Evolutionary conservation across 2,888 invertebrate genomes (phyloP).

Genomic region (Orthonychiurus folsomi): DNA sequence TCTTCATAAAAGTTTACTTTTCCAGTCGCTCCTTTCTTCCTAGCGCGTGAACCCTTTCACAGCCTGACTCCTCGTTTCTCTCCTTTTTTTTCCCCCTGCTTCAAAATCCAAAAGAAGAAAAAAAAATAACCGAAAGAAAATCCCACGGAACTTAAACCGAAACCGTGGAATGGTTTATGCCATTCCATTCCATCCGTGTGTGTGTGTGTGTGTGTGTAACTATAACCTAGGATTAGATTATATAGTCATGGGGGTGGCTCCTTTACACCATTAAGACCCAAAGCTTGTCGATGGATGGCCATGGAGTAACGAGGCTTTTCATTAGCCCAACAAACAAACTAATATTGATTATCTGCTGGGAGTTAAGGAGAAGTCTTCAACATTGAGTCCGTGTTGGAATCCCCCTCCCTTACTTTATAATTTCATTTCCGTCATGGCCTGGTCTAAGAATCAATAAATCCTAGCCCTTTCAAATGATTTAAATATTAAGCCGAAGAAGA

Average conservation of each 20-base stretch:
- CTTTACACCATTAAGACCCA: too few relatives aligned
- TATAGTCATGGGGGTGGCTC: too few relatives aligned
- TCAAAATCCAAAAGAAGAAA: too few relatives aligned
- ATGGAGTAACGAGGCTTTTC: not conserved
- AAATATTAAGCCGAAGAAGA: not conserved
- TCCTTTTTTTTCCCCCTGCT: not conserved
- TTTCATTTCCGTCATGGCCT: not conserved
- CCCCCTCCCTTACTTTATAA: not conserved
- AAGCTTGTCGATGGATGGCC: too few relatives aligned
- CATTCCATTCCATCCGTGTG: too few relatives aligned
- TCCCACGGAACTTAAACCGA: too few relatives aligned
- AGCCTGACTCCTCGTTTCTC: not conserved
- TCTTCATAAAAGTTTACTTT: conserved; percentile 9
- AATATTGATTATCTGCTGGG: not conserved
- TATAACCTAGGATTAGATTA: too few relatives aligned
- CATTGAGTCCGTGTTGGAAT: not conserved
- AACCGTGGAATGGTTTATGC: too few relatives aligned
- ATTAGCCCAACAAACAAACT: conserved; percentile 1
- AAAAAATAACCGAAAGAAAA: too few relatives aligned
- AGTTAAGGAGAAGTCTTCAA: not conserved
- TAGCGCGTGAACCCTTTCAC: not conserved
- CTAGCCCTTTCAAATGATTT: not conserved
- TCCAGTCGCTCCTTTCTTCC: too few relatives aligned
- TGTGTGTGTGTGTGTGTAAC: too few relatives aligned
- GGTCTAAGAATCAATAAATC: not conserved